These are phyloP conservation scores for Pampusana beccarii DNA, from an alignment of 2,113 vertebrate species.

Conservation along the genomic window DNA sequence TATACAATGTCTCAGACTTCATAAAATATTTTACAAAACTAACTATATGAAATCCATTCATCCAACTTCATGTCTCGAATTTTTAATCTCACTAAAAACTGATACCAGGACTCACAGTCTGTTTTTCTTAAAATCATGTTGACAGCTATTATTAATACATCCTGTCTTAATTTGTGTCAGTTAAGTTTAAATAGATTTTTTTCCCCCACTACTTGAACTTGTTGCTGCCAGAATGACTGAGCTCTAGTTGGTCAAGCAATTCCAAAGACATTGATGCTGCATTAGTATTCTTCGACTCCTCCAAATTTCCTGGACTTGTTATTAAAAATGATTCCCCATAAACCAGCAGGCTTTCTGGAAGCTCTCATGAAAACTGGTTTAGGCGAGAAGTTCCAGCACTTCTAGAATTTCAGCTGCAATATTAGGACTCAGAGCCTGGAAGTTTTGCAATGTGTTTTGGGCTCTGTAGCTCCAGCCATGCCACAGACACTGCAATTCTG, in stretches of 20 bases:
- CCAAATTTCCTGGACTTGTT: conserved; percentile 28
- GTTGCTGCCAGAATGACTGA: background rate
- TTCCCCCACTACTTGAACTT: background rate
- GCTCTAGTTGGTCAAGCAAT: background rate
- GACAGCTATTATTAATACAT: background rate
- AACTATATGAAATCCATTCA: background rate
- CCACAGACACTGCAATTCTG: background rate
- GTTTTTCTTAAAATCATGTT: background rate
- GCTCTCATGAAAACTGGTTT: background rate
- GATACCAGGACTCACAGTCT: background rate
- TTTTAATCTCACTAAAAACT: background rate
- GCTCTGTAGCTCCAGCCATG: background rate
- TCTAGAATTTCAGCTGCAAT: background rate
- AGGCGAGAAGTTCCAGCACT: background rate
- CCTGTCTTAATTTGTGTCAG: background rate
- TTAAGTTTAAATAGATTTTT: background rate
- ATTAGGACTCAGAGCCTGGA: background rate
- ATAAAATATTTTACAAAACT: background rate
- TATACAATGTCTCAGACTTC: background rate
- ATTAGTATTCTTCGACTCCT: background rate
- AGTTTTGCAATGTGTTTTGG: background rate
- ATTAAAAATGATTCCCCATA: conserved; percentile 22
- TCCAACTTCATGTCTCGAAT: background rate
- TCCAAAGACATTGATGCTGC: background rate
- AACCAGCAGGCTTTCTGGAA: conserved; percentile 42